Evolutionary conservation across 2,797 vertebrate genomes (phyloP).

Genomic region (Ptychobarbus kaznakovi): DNA sequence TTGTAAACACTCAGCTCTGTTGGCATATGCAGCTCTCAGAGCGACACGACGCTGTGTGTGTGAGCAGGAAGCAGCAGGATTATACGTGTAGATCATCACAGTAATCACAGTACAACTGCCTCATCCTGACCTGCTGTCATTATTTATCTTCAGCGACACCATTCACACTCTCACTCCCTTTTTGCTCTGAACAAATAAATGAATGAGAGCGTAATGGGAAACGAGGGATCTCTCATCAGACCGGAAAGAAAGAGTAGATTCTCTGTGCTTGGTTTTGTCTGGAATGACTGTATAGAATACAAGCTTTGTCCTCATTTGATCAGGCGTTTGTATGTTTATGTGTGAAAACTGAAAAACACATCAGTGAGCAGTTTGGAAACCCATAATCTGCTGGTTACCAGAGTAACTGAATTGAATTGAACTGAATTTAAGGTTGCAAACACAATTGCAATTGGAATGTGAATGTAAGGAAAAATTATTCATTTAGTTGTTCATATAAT

Average conservation of each 20-base stretch:
- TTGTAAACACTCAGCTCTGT: constrained; percentile 69
- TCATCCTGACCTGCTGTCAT: constrained; percentile 73
- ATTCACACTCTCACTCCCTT: constrained; percentile 59
- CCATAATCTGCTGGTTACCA: not conserved
- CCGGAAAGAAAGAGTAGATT: not conserved
- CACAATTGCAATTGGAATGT: too few relatives aligned
- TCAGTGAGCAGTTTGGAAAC: not conserved
- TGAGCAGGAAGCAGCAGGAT: constrained; percentile 69
- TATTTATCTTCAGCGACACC: constrained; percentile 68
- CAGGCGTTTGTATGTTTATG: not conserved
- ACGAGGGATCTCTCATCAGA: not conserved
- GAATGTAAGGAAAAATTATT: too few relatives aligned
- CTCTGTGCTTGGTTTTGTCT: not conserved
- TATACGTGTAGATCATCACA: constrained; percentile 68
- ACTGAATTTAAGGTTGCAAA: too few relatives aligned
- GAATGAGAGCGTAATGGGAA: constrained; percentile 7
- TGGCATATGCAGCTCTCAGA: constrained; percentile 69
- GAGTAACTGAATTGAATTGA: not conserved
- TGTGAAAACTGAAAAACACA: not conserved
- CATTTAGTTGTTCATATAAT: too few relatives aligned
- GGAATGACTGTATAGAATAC: not conserved
- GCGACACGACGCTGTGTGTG: constrained; percentile 73
- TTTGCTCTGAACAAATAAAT: constrained; percentile 62
- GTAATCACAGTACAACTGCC: constrained; percentile 74
- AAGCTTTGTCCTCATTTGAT: not conserved